Base-by-base conservation (phyloP, 2,113 vertebrate species). In the Poeciliopsis retropinna region DNA sequence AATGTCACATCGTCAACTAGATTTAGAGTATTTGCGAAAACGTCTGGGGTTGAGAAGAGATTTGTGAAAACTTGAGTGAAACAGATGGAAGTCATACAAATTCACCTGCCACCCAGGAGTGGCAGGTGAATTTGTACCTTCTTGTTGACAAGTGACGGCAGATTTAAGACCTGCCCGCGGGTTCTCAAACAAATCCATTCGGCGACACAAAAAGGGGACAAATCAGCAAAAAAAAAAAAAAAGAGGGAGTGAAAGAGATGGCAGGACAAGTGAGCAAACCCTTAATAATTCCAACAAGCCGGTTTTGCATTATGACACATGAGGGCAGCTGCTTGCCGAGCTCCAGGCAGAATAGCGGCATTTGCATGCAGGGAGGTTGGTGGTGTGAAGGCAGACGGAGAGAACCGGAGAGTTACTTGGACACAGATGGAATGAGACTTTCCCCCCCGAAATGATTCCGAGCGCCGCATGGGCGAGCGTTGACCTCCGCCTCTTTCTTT, bases 401-500 rank as follows among this genome's bases (percentile, higher is more conserved):
- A 39, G 75, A 57, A 72, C 22, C 31, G 71, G 39, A 75, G 61
- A 64, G 44, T 60, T 64, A 74, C 70, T 75, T 68, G 63, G 75
- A 84, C 70, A 81, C 69, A 74, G 78, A 87, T 73, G 79, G 75
- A 73, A 81, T 62, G 64, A 80, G 78, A 83, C 84, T 81, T 84
- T 76, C 71, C 79, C 81, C 71, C 79, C 81, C 79, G 37, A 76
- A 87, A 82, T 37, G 70, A 72, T 71, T 81, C 39, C 44, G 62
- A 88, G 70, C 64, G 8, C 17, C 4, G 34, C 67, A 68, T 65
- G 65, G 82, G 67, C 5, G 19, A 79, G 70, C 74, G 30, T 64
- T 54, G 47, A 27, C 71, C 64, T 5, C n/a, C 64, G 15, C 8
- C 28, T 27, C 5, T 44, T 60, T 64, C 30, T 79, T 47, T 60